Evolutionary conservation across 2,113 vertebrate genomes (phyloP), one percentile per base, ranked within the genome.

Genomic region (Bettongia penicillata): DNA sequence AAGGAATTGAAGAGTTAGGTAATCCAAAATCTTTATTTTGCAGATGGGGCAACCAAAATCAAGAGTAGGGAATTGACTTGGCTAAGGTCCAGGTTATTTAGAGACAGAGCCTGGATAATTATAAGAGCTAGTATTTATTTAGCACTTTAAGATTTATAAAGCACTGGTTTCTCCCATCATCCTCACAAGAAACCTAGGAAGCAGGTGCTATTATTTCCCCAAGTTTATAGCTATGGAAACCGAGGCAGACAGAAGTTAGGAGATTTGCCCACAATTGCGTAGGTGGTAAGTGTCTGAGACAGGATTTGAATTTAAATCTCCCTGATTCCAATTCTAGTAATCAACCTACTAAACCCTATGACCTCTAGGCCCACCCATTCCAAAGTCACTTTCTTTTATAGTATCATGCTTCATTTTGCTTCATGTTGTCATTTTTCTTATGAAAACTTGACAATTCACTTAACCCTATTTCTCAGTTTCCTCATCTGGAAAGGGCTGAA

Each of bases 351-450:
- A 84, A 84, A 23, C 16, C 19, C n/a, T 6, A 8, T 23, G 23
- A 8, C 61, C 61, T 4, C 31, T n/a, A n/a, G 37, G 68, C 43
- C 68, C 19, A 23, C 6, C n/a, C 19, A 84, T 8, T 43, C 57
- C 12, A 68, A 68, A 37, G 6, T 61, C 9, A 61, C 26, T 9
- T 61, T 28, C 8, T 77, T n/a, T 77, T 77, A 37, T 77, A 77
- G 16, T 61, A 10, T 19, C 14, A 19, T n/a, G 37, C 37, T n/a
- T 14, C 16, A 96, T 96, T 93, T 92, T 93, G 4, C 49, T 31
- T 8, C 24, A 94, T 93, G 89, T 5, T 94, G 90, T 8, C 24
- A 53, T 77, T 94, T 94, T 37, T 94, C 57, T 52, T 91, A 25
- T 51, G 57, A 61, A 61, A 61, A 61, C 37, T n/a, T 37, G 14